phyloP scores from a whole-genome alignment of 2,797 vertebrate species.

The Saxicola maurus region DNA sequence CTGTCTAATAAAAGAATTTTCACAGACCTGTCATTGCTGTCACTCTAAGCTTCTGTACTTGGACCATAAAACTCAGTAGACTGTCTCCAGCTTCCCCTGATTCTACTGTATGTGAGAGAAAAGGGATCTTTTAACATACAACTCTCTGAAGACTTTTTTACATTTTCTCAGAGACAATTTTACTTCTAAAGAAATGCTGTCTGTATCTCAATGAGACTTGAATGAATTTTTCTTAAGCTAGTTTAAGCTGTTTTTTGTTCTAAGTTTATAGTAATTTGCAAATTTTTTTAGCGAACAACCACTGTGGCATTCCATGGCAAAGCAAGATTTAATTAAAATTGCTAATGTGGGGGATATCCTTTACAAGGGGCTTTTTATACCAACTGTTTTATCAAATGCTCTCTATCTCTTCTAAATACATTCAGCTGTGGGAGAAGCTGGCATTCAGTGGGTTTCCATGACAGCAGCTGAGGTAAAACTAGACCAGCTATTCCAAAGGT shows the following conservation, averaged over 20 bases:
- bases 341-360: neutral
- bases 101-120: neutral
- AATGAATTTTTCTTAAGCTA: neutral
- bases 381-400: neutral
- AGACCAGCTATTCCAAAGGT: slow-evolving; percentile 37
- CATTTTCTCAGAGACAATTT: neutral
- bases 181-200: neutral
- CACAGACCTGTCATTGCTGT: neutral
- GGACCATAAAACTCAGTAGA: neutral
- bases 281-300: neutral
- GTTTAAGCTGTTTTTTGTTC: neutral
- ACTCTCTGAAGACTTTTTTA: neutral
- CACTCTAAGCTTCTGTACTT: neutral
- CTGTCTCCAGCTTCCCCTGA: neutral
- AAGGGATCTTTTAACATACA: neutral
- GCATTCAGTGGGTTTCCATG: slow-evolving; percentile 36
- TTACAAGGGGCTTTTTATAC: neutral
- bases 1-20: neutral
- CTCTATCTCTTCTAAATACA: neutral
- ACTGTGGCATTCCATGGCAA: neutral
- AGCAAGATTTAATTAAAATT: neutral
- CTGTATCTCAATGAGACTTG: neutral
- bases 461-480: slow-evolving; percentile 40
- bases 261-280: neutral
- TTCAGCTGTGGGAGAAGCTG: slow-evolving; percentile 2